Conservation (phyloP, 2,888 invertebrate species). For the Drosophila neonasuta region DNA sequence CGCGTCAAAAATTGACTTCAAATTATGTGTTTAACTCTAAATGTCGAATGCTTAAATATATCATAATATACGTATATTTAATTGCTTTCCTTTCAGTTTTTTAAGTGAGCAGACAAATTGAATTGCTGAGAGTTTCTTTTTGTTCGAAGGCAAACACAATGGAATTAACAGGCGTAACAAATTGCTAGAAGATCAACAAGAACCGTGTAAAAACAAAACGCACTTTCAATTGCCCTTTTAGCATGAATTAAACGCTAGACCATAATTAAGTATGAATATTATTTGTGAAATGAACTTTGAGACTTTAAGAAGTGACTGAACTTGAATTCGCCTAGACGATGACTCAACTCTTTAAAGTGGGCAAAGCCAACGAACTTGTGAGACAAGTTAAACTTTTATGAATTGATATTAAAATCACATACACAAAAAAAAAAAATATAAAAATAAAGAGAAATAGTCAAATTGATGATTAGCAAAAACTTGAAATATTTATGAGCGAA, state of each 20-base stretch:
- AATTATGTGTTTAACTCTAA: conserved; percentile 53
- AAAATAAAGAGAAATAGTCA: background rate
- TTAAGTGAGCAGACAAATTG: conserved; percentile 26
- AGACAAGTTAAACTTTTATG: background rate
- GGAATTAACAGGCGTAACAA: conserved; percentile 61
- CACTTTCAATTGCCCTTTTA: conserved; percentile 35
- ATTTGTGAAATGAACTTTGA: conserved; percentile 32
- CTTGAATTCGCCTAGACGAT: conserved; percentile 33
- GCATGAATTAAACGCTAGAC: conserved; percentile 4
- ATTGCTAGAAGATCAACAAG: conserved; percentile 38
- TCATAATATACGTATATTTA: conserved; percentile 18
- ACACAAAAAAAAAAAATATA: too few relatives aligned
- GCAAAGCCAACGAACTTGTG: conserved; percentile 48
- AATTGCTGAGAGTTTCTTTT: conserved; percentile 31
- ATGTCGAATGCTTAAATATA: conserved; percentile 24
- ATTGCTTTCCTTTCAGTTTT: conserved; percentile 21
- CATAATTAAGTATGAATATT: conserved; percentile 37
- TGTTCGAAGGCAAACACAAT: conserved; percentile 51
- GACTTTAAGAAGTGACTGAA: conserved; percentile 18
- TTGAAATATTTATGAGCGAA: conserved; percentile 4
- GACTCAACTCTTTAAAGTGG: conserved; percentile 25
- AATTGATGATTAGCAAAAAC: background rate
- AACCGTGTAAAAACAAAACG: conserved; percentile 24
- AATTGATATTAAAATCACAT: background rate
- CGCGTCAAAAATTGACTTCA: conserved; percentile 32